Percentiles rank a stretch among this genome's conserved stretches.
Evolutionary conservation across 2,113 vertebrate genomes (phyloP).

Genomic region (Calidris pygmaea): DNA sequence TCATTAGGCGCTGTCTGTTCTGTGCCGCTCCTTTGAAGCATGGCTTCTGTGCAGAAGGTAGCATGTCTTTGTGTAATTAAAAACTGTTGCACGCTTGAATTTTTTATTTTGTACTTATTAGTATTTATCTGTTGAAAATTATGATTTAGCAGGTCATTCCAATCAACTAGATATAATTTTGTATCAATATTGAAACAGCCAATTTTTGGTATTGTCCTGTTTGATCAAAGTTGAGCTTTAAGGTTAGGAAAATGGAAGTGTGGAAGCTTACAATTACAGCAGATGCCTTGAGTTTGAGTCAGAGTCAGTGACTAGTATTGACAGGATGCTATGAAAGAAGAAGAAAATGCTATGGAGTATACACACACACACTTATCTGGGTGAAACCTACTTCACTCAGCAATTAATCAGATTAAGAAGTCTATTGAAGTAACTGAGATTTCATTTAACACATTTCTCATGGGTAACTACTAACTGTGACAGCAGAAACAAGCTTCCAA

Average conservation of each 20-base stretch:
- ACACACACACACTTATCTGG: not conserved
- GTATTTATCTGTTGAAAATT: not conserved
- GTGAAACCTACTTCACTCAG: not conserved
- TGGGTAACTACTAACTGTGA: not conserved
- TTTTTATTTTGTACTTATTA: not conserved
- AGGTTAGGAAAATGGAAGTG: not conserved
- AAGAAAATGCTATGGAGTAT: not conserved
- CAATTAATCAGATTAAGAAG: conserved; percentile 30
- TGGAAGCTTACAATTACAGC: not conserved
- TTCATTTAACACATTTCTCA: conserved; percentile 33
- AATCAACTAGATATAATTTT: not conserved
- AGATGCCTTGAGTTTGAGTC: not conserved
- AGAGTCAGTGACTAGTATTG: not conserved
- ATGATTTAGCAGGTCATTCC: not conserved
- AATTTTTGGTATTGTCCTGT: not conserved
- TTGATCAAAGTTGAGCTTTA: not conserved
- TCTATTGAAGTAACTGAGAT: not conserved
- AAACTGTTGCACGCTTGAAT: not conserved
- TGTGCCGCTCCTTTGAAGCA: not conserved
- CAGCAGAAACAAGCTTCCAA: conserved; percentile 9
- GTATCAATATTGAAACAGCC: not conserved
- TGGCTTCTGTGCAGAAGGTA: not conserved
- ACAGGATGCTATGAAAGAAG: not conserved
- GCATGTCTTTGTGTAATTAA: not conserved
- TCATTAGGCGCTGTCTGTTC: not conserved